Evolutionary conservation across 2,888 invertebrate species (phyloP), one percentile per base, ranked within the genome.

Genomic region (Parapristionchus giblindavisi): DNA sequence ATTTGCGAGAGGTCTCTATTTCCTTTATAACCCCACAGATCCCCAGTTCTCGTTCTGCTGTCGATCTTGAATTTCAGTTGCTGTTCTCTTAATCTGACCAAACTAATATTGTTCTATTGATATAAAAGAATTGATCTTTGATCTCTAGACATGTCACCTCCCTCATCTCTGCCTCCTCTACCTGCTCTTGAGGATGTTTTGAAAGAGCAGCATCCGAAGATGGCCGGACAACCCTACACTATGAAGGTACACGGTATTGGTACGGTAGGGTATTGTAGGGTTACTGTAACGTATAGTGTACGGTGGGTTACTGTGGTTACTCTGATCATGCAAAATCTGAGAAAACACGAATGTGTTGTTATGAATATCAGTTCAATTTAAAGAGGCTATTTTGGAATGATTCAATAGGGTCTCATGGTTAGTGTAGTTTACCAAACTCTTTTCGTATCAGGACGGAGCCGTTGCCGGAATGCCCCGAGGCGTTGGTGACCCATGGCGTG

Each of bases 401-500:
- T n/a, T n/a, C n/a, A n/a, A n/a, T n/a, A n/a, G n/a, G n/a, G n/a
- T 14, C 43, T 43, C 17, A 43, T 17, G 8, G 43, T 17, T 14
- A 43, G 8, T 17, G 43, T 17, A 43, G 8, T 43, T 14, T 17
- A 8, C 11, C 17, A 43, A 43, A 17, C 27, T 5, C 17, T 34
- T 27, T 21, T 36, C 29, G 27, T n/a, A n/a, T 14, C 65, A 36
- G 27, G 70, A 77, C 68, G 56, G 27, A n/a, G 75, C 63, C 63
- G 52, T 51, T 40, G 70, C 71, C 34, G 65, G 75, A 0, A 66
- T 77, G 3, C 79, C 79, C 6, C 75, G 75, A 56, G 70, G 61
- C 0, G 58, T 52, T 14, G 79, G 79, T 14, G 66, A 77, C 63
- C 77, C 78, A 2, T 79, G 79, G 79, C 60, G 60, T 36, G 79